Conservation (phyloP, 2,113 vertebrate genomes). For the Megalops atlanticus region DNA sequence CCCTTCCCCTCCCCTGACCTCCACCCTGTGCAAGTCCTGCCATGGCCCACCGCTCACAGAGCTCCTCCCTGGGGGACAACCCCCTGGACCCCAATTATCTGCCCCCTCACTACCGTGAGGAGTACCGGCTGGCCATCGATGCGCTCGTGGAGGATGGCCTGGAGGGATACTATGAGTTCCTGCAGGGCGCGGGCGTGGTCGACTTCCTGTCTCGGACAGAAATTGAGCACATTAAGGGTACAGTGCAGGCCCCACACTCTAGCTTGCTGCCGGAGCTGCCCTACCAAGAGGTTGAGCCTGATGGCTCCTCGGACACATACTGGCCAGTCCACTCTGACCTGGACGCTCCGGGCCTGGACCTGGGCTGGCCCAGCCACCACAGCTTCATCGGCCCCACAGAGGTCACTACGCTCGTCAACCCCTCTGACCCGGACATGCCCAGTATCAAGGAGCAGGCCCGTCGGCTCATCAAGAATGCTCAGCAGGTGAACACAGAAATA, state of each 20-base stretch:
- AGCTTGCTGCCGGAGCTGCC: conserved; percentile 66
- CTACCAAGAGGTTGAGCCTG: conserved; percentile 54
- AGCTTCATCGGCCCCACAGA: conserved; percentile 88
- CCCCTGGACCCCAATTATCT: conserved; percentile 90
- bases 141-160: conserved; percentile 83
- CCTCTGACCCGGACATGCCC: conserved; percentile 83
- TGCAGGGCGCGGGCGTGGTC: conserved; percentile 73
- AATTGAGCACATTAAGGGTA: conserved; percentile 82
- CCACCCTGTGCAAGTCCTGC: conserved; percentile 46
- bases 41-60: conserved; percentile 96
- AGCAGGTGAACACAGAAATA: no score
- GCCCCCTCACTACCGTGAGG: conserved; percentile 91
- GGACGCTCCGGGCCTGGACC: conserved; percentile 88
- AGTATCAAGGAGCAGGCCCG: conserved; percentile 94
- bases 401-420: conserved; percentile 92
- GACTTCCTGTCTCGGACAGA: conserved; percentile 84
- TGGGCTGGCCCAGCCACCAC: conserved; percentile 89
- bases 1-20: conserved; percentile 25
- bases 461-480: conserved; percentile 89
- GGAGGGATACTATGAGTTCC: conserved; percentile 84
- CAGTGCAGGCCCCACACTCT: conserved; percentile 75
- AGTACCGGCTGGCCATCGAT: conserved; percentile 93
- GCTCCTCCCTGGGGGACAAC: conserved; percentile 89
- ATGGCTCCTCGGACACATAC: conserved; percentile 95
- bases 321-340: conserved; percentile 95